Evolutionary conservation across 1,140 invertebrate species (phyloP).

Genomic region (Holotrichia oblita): DNA sequence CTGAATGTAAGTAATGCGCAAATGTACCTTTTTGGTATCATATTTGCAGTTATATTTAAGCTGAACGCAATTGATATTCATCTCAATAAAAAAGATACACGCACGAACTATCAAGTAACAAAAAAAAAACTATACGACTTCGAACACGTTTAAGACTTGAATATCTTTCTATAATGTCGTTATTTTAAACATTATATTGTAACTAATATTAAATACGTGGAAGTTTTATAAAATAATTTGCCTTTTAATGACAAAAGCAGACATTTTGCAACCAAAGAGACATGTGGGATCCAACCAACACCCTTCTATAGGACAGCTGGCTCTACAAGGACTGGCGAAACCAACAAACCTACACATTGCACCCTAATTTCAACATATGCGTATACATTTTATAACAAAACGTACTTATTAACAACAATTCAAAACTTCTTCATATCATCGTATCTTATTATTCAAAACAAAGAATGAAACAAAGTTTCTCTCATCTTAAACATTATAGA

Average conservation of each 20-base stretch:
- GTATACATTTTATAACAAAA: not conserved
- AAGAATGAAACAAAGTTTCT: not conserved
- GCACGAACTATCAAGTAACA: slow-evolving; percentile 33
- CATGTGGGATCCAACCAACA: slow-evolving; percentile 39
- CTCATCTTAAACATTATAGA: not conserved
- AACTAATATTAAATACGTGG: not conserved
- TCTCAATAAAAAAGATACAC: slow-evolving; percentile 29
- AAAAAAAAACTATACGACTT: slow-evolving; percentile 1
- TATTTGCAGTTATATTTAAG: slow-evolving; percentile 30
- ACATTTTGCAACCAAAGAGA: slow-evolving; percentile 38
- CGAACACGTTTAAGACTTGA: not conserved
- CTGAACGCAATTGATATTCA: slow-evolving; percentile 22
- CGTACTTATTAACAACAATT: not conserved
- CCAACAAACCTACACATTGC: slow-evolving; percentile 33
- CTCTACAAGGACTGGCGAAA: slow-evolving; percentile 30
- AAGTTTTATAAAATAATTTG: not conserved
- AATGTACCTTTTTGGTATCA: slow-evolving; percentile 25
- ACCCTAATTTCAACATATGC: slow-evolving; percentile 27
- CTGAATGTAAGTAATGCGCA: slow-evolving; percentile 3
- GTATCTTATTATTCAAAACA: slow-evolving; percentile 25
- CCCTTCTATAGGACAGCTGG: slow-evolving; percentile 38
- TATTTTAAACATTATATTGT: not conserved
- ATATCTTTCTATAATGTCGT: not conserved
- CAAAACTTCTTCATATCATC: not conserved
- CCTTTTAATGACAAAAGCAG: slow-evolving; percentile 35